Base-by-base conservation (phyloP, 2,797 vertebrate species). In the Champsocephalus esox region DNA sequence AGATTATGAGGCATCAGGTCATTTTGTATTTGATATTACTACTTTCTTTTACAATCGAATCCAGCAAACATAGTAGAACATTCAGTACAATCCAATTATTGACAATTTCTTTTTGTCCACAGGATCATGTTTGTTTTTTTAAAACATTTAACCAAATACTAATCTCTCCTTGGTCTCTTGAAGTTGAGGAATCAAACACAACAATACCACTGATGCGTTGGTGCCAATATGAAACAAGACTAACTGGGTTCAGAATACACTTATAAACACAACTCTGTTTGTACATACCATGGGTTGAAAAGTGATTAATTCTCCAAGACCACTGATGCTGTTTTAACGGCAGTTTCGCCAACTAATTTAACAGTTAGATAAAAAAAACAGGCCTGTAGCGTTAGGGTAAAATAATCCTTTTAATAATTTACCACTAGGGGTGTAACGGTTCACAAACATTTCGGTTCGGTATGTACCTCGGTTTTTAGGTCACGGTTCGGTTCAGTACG, bases 271-370 rank as follows among this genome's bases (percentile, higher is more conserved):
- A 38, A 28, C 4, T 28, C 0, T 19, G 14, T 54, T 59, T 13
- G 11, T 65, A 77, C 58, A 6, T 67, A 82, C 71, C 73, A 64
- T 43, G 12, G 57, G 17, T 12, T 44, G 17, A 75, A 62, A 46
- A 79, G 46, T 0, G 34, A 46, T 9, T 9, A 3, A 0, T 5
- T 24, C 0, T 57, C 48, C 11, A 12, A 44, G 32, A 70, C 3
- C 4, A 28, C 21, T 19, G 55, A 45, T 46, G 16, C 9, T 34
- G 41, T 50, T 64, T 12, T 10, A 32, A 17, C 46, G 54, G 34
- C 34, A 38, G 34, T 38, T 28, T 28, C 6, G 9, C 7, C 9
- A 38, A 9, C 34, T 6, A 7, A 38, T 38, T 38, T 8, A 38
- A 38, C 28, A 28, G 28, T 28, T 28, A 28, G 5, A 28, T 28